A percentile compares a stretch with the other conserved stretches of the same genome.
These are phyloP conservation scores for Diuraphis noxia DNA, from an alignment of 1,140 invertebrate genomes.

Conservation along the genomic window DNA sequence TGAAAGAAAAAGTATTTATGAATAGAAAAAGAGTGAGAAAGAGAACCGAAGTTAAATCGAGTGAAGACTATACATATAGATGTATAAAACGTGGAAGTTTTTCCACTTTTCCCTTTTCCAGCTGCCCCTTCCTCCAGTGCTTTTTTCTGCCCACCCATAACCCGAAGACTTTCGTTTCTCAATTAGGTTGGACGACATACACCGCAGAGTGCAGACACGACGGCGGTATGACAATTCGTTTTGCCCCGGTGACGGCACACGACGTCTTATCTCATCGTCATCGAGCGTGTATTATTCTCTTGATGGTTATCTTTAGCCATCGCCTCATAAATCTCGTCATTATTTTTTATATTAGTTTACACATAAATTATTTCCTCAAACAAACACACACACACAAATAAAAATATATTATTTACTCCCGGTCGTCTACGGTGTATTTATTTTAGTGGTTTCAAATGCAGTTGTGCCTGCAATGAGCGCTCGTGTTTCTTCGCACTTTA, in stretches of 20 bases:
- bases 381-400: neutral
- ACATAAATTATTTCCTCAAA: neutral
- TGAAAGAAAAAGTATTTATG: neutral
- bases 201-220: neutral
- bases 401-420: neutral
- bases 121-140: neutral
- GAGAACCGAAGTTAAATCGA: constrained; percentile 6
- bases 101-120: no score
- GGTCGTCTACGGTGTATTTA: neutral
- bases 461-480: neutral
- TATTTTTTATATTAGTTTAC: neutral
- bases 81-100: neutral
- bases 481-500: neutral
- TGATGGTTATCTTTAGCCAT: neutral
- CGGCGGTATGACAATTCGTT: neutral
- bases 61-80: constrained; percentile 7
- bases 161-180: neutral
- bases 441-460: neutral
- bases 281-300: neutral
- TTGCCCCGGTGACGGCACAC: neutral
- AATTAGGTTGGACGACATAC: neutral
- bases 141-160: neutral
- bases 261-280: neutral
- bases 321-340: neutral
- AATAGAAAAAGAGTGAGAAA: neutral